A percentile compares a stretch with the other conserved stretches of the same genome.
Conservation (phyloP, 2,113 vertebrate species). For the Aramus guarauna region DNA sequence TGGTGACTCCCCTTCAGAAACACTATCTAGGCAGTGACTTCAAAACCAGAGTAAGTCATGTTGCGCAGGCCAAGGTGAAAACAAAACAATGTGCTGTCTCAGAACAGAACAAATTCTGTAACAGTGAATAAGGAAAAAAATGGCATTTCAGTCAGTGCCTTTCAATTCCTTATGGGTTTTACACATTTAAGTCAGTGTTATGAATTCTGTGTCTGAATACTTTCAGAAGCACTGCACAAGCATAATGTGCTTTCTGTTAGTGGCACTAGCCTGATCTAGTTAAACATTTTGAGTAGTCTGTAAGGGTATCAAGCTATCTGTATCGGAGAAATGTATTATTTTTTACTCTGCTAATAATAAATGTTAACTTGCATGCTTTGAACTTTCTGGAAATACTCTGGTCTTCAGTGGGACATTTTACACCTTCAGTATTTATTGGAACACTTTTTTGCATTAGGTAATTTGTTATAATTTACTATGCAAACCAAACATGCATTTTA, state of each 20-base stretch:
- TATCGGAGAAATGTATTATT: background rate
- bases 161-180: background rate
- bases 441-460: background rate
- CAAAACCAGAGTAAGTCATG: background rate
- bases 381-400: background rate
- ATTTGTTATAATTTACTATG: background rate
- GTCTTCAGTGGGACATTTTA: background rate
- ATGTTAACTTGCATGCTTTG: background rate
- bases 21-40: background rate
- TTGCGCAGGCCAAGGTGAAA: background rate
- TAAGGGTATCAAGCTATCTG: background rate
- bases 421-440: background rate
- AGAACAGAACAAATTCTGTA: background rate
- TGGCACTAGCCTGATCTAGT: background rate
- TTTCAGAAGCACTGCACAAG: background rate
- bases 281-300: background rate
- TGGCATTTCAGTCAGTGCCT: background rate
- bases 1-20: background rate
- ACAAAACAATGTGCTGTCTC: background rate
- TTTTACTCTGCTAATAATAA: background rate
- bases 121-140: background rate
- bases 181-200: background rate
- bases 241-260: background rate
- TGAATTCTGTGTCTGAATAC: background rate
- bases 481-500: background rate